These are phyloP conservation scores for Jacana jacana DNA, from an alignment of 2,113 vertebrate species.

Conservation along the genomic window DNA sequence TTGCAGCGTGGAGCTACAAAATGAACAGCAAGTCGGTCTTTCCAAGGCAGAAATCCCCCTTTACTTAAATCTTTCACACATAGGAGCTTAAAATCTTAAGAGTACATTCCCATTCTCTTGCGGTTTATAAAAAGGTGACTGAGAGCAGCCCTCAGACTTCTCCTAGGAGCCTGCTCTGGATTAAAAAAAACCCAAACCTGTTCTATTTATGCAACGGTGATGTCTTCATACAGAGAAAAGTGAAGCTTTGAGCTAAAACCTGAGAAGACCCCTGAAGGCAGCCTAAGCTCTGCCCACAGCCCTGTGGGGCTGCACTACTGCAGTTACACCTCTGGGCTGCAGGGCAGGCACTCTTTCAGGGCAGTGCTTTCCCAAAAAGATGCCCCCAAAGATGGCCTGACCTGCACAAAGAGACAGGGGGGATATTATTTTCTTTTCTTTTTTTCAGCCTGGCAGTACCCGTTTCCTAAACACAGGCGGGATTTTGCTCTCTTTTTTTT, in stretches of 20 bases:
- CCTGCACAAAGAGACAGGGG: neutral
- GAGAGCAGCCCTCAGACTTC: neutral
- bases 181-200: fast-evolving
- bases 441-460: neutral
- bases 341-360: constrained; percentile 56
- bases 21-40: neutral
- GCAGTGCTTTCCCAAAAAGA: neutral
- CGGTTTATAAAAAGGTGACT: neutral
- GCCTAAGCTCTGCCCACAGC: neutral
- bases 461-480: neutral
- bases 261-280: neutral
- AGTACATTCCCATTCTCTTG: neutral
- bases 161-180: neutral
- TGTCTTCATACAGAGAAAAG: neutral
- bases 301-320: constrained; percentile 40
- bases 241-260: neutral
- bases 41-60: fast-evolving
- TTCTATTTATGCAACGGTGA: fast-evolving
- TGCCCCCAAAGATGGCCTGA: neutral
- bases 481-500: neutral
- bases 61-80: neutral
- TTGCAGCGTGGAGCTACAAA: neutral
- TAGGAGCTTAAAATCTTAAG: neutral
- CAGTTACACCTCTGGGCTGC: constrained; percentile 51
- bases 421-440: fast-evolving